Evolutionary conservation across 2,888 invertebrate genomes (phyloP).

Genomic region (Caenorhabditis parvicauda): DNA sequence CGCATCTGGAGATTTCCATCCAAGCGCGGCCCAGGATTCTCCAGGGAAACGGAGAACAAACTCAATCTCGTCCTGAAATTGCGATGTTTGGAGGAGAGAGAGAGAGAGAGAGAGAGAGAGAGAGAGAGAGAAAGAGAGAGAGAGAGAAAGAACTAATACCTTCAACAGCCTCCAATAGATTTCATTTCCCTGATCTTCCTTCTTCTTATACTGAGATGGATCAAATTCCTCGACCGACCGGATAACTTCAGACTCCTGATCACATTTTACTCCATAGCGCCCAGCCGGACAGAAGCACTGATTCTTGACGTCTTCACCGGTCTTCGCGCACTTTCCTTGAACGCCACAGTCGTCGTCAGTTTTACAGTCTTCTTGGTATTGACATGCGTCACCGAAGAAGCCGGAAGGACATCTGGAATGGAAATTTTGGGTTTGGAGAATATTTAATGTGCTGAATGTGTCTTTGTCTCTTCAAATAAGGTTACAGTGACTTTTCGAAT

Average conservation of each 20-base stretch:
- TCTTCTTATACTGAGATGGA: conserved; percentile 36
- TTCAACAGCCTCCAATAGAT: conserved; percentile 78
- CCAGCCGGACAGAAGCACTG: conserved; percentile 84
- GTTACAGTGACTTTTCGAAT: no score
- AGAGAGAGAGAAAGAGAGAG: no score
- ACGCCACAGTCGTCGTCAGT: conserved; percentile 82
- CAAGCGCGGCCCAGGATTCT: conserved; percentile 82
- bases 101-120: background rate
- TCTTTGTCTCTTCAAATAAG: no score
- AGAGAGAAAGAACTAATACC: no score
- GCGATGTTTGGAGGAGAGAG: no score
- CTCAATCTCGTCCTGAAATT: conserved; percentile 76
- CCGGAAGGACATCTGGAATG: conserved; percentile 11
- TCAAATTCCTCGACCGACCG: conserved; percentile 41
- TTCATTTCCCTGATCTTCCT: conserved; percentile 70
- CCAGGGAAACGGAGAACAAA: conserved; percentile 83
- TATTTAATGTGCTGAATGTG: background rate
- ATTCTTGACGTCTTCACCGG: conserved; percentile 22
- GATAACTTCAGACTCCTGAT: conserved; percentile 34
- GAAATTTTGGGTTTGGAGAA: background rate
- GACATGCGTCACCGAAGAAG: conserved; percentile 14
- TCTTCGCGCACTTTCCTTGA: conserved; percentile 78
- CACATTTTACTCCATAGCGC: conserved; percentile 69
- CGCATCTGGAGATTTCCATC: conserved; percentile 77
- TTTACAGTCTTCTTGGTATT: conserved; percentile 75